phyloP scores from a whole-genome alignment of 2,113 vertebrate genomes.

The Zingel zingel region DNA sequence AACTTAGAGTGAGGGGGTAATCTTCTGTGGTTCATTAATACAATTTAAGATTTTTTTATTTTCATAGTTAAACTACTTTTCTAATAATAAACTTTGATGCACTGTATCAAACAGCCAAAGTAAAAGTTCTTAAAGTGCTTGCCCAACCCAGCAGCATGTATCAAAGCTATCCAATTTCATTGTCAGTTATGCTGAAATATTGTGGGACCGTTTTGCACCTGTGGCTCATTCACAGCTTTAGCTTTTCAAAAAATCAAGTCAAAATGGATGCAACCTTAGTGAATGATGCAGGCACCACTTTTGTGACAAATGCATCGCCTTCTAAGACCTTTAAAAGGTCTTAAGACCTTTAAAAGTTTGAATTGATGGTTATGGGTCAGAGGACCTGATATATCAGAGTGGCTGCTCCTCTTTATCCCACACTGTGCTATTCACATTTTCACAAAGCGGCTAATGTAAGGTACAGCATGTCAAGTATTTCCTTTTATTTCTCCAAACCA shows the following conservation, averaged over 20 bases:
- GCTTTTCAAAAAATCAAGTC: constrained; percentile 7
- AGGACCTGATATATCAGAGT: constrained; percentile 7
- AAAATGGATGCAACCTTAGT: neutral
- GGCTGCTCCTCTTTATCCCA: constrained; percentile 9
- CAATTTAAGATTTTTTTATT: neutral
- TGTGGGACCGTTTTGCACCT: neutral
- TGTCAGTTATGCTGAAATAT: neutral
- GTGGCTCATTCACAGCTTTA: constrained; percentile 3
- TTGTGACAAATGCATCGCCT: neutral
- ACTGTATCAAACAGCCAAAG: neutral
- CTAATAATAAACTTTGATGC: neutral
- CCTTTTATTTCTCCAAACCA: constrained; percentile 3
- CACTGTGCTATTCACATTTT: neutral
- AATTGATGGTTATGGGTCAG: constrained; percentile 27
- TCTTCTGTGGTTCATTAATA: neutral
- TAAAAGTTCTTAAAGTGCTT: neutral
- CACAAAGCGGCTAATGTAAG: constrained; percentile 2
- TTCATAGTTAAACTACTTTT: neutral
- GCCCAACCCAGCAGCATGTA: neutral
- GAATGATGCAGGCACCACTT: neutral
- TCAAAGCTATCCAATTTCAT: neutral
- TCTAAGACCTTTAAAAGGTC: neutral
- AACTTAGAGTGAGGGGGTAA: neutral
- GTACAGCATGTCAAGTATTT: neutral
- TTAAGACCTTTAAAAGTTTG: constrained; percentile 20